Evolutionary conservation across 2,797 vertebrate genomes (phyloP), one percentile per base, ranked within the genome.

Genomic region (Taenioides sp.): DNA sequence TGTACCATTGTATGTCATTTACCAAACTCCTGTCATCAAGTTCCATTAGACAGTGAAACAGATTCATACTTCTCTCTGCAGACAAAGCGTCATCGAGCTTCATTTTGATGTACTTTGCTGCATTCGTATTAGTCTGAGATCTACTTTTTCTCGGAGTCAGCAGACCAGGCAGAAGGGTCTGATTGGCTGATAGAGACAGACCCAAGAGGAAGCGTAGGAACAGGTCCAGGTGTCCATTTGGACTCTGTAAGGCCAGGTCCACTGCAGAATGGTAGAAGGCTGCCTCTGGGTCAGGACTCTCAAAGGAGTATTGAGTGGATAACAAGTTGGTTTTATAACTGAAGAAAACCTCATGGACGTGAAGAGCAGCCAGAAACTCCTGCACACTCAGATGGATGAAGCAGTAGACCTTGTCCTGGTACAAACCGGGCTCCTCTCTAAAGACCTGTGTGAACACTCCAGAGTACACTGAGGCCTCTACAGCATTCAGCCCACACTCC

Each of bases 351-450:
- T n/a, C 17, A 9, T 52, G 50, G 20, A 83, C 70, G 11, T 80
- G 40, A 72, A 83, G 75, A 60, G 78, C 81, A 65, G 78, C 81
- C 50, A 83, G 75, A 69, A 83, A 83, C 78, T 83, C 78, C 65
- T 80, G 81, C 52, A 80, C 34, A 27, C 73, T 83, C 59, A 50
- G 49, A 50, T 50, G 49, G 49, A 50, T 20, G 6, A 77, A 75
- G 59, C 40, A 57, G 49, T 68, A 73, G 5, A 68, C 58, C 22
- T 52, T 52, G 64, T 67, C 49, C 18, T 50, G 49, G 49, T 50
- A 50, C 49, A 50, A 17, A 5, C 49, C 49, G 1, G 18, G 49
- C 49, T 50, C 49, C 49, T 50, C 49, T 50, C 49, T 50, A 20
- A 50, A 20, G 16, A 50, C 18, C 18, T 50, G 16, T 20, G 49